Evolutionary conservation across 2,797 vertebrate genomes (phyloP), one percentile per base, ranked within the genome.

Genomic region (Notamacropus eugenii): DNA sequence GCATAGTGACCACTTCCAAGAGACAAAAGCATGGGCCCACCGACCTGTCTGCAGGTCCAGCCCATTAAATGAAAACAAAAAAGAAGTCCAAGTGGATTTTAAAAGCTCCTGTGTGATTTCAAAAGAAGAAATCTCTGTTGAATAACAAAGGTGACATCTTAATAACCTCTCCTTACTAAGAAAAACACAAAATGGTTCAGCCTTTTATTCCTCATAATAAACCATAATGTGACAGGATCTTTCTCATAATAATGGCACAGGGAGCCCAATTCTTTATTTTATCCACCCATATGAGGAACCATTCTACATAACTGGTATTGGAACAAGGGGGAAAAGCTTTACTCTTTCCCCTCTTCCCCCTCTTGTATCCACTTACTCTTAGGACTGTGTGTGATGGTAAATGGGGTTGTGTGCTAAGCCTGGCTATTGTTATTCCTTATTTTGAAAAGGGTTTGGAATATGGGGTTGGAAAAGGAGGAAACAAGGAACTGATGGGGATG

Each of bases 91-190:
- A 93, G 59, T 1, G 62, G 55, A 54, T 90, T 55, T 94, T 50
- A 92, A 92, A 55, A 93, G 87, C 34, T 91, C 93, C 55, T 40
- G 87, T 93, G 22, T 29, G 58, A 59, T 90, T 96, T 58, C 40
- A 24, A 91, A 91, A 91, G 56, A 56, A 50, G 8, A 90, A 55
- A 22, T 74, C n/a, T 10, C 54, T 34, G 0, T 22, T 55, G 52
- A 95, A 74, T 28, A 91, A 87, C 12, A 22, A 87, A 46, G 67
- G 8, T 5, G 90, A n/a, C 54, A 46, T 59, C 34, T 58, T 54
- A 90, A 55, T 14, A 93, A 9, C 2, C 0, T 3, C 57, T 56
- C 40, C 31, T 87, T 93, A 95, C n/a, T 67, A 16, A 82, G 50
- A 92, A 92, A 3, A 56, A 93, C 95, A 92, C 34, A 67, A 91